A percentile compares a stretch with the other conserved stretches of the same genome.
phyloP scores from a whole-genome alignment of 2,797 vertebrate species.

The Propithecus perrieri region DNA sequence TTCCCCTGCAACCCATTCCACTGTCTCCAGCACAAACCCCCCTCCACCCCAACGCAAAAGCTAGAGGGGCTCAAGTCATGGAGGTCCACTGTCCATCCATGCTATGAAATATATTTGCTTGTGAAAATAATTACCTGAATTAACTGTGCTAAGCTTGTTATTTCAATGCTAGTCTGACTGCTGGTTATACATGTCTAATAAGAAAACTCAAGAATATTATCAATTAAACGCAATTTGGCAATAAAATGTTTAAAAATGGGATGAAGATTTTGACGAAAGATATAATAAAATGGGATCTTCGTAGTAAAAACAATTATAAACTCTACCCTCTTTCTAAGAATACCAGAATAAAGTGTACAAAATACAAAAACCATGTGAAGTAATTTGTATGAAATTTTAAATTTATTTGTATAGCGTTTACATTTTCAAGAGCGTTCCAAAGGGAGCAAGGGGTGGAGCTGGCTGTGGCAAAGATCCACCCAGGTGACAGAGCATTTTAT shows the following conservation, averaged over 20 bases:
- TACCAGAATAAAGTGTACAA: neutral
- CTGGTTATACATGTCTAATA: neutral
- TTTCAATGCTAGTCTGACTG: neutral
- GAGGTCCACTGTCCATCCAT: neutral
- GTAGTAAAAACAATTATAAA: neutral
- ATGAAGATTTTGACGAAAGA: neutral
- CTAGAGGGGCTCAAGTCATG: neutral
- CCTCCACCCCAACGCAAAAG: neutral
- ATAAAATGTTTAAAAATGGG: slow-evolving; percentile 14
- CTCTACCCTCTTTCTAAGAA: neutral
- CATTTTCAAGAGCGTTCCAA: neutral
- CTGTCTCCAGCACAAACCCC: neutral
- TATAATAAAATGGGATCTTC: neutral
- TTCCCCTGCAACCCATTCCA: too few species aligned
- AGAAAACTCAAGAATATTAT: neutral
- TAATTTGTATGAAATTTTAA: neutral
- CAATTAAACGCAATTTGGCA: neutral
- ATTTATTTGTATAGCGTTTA: neutral
- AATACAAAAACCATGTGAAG: neutral
- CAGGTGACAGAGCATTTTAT: neutral
- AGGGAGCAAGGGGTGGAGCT: too few species aligned
- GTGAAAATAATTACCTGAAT: neutral
- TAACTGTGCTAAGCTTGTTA: neutral
- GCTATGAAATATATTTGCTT: neutral
- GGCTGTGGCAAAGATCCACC: neutral